Conservation (phyloP, 2,113 vertebrate species). For the Henicopernis longicauda region DNA sequence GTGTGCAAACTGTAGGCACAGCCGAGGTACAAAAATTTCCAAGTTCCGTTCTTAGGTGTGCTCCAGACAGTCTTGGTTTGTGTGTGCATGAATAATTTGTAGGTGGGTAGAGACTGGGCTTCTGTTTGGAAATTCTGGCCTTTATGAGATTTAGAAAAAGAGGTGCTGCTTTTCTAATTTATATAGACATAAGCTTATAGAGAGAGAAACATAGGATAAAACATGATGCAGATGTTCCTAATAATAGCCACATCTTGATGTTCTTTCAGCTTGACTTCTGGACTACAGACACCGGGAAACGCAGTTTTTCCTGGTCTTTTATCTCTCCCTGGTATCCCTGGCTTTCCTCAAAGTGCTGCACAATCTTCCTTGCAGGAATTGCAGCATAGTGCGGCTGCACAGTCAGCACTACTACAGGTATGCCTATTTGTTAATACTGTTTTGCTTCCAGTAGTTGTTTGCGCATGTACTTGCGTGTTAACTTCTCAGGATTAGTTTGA, state of each 20-base stretch:
- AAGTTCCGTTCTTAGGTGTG: neutral
- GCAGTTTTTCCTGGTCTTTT: conserved; percentile 89
- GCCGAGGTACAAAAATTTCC: neutral
- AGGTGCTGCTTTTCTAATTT: neutral
- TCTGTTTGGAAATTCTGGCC: neutral
- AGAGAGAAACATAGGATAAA: neutral
- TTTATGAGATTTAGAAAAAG: neutral
- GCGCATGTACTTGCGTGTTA: neutral
- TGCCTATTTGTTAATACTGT: neutral
- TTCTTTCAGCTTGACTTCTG: conserved; percentile 80
- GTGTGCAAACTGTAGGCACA: neutral
- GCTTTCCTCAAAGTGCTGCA: conserved; percentile 84
- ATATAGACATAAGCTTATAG: neutral
- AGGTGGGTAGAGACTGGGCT: neutral
- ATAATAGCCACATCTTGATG: neutral
- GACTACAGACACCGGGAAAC: conserved; percentile 84
- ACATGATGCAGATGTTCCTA: neutral
- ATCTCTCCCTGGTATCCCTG: conserved; percentile 89
- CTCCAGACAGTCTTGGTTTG: neutral
- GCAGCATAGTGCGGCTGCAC: conserved; percentile 85
- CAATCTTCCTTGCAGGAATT: conserved; percentile 84
- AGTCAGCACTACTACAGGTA: conserved; percentile 91
- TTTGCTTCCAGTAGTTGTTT: neutral
- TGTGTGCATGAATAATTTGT: neutral
- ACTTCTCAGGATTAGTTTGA: neutral